Evolutionary conservation across 2,113 vertebrate species (phyloP), one percentile per base, ranked within the genome.

Genomic region (Cricetomys ansorgei): DNA sequence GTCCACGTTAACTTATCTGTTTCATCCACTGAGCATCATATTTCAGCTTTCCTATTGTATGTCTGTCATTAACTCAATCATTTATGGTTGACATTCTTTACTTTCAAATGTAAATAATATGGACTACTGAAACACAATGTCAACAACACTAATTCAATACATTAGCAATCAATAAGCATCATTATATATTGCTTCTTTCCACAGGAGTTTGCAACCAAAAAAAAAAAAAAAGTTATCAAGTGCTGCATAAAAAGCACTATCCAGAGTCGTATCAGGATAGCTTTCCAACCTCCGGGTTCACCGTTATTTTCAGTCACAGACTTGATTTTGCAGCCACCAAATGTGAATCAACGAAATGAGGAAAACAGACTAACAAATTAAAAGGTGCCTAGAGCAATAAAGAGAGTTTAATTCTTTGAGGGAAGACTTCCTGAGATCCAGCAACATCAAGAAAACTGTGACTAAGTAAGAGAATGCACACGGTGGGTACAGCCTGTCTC

Each of bases 401-500:
- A 29, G 31, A 77, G 23, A 85, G n/a, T 95, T 98, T 96, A 95
- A 57, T 91, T 65, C 48, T 86, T 86, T 91, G 57, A 94, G 57
- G 83, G 27, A 89, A 89, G 48, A 57, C 12, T 12, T 94, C 76
- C 88, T 37, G 53, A 92, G 90, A 94, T 34, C 72, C 73, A 76
- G 40, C 21, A 69, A 76, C 23, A 81, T 70, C 59, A 69, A 86
- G 12, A 86, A 72, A 94, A 76, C 43, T 50, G 10, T n/a, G n/a
- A 29, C 27, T 73, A 9, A 23, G 57, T 48, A 64, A 29, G 12
- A 3, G 9, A 80, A 21, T 50, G 21, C 17, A 10, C 13, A 17
- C 15, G 8, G 3, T 45, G 23, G 1, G 73, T 21, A 69, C 12
- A 48, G 3, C 0, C n/a, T 73, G 59, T 17, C 29, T 87, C 7